Base-by-base conservation (phyloP, 2,113 vertebrate species). In the Nothocercus julius region DNA sequence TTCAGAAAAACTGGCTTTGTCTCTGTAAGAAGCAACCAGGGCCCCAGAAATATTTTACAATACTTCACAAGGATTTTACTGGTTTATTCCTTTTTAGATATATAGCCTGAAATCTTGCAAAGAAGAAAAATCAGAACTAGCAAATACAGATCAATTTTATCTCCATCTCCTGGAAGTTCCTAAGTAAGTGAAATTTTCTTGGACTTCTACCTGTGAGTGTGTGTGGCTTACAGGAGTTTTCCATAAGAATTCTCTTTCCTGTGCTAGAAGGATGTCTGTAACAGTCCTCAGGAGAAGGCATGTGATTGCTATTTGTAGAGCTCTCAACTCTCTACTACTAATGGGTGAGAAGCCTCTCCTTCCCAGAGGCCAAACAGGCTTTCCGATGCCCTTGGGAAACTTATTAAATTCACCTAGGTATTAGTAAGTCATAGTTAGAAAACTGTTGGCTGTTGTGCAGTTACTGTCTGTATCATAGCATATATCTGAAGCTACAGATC, bases 61-160 rank as follows among this genome's bases (percentile, higher is more conserved):
- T 49, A 49, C 21, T 49, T 3, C 54, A 18, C 14, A 4, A 6
- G 30, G 74, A 30, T 59, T 81, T 89, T 79, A 42, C 15, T 81
- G 18, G 74, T 82, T 77, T 58, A 12, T 89, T 84, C 58, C 4
- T 30, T 24, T 9, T 11, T 95, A 99, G 99, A 98, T 98, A 24
- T 98, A 98, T 36, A 98, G 98, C 90, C 94, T 99, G 80, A 98
- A 98, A 83, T 96, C 98, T 3, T 99, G 95, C 95, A 97, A 98
- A 63, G 98, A 98, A 93, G 98, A 98, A 28, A 98, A 63, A 49
- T 96, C 98, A 67, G 98, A 98, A 95, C 94, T 99, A 93, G 98
- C 98, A 49, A 98, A 95, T 4, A 97, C 98, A 0, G 99, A 99
- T 82, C 98, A 96, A 58, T 99, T 99, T 97, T 99, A 99, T 91